phyloP scores from a whole-genome alignment of 2,888 invertebrate species.

The Glaucopsyche alexis region DNA sequence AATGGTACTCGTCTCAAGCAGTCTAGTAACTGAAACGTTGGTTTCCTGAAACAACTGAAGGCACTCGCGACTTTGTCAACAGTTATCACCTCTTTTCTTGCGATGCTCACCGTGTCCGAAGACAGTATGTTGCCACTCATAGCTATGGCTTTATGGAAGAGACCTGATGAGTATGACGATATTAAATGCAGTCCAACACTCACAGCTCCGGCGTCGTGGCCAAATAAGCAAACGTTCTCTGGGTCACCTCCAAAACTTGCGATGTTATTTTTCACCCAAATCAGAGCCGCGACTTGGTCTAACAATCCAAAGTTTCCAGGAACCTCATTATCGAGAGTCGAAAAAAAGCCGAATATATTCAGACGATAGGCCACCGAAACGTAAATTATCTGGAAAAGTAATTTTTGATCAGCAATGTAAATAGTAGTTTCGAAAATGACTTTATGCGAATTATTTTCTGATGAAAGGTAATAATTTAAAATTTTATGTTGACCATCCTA shows the following conservation, averaged over 20 bases:
- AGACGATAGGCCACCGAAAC: constrained; percentile 89
- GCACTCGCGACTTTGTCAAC: constrained; percentile 83
- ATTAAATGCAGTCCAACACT: constrained; percentile 89
- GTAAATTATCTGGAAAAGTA: constrained; percentile 83
- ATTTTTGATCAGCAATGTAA: constrained; percentile 30
- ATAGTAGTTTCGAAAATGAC: neutral
- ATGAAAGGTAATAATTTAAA: neutral
- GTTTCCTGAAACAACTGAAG: constrained; percentile 85
- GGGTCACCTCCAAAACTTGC: constrained; percentile 87
- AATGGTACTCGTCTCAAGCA: constrained; percentile 84
- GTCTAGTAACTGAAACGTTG: constrained; percentile 83
- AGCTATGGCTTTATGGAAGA: constrained; percentile 87
- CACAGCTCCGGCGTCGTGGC: constrained; percentile 89
- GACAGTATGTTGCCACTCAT: constrained; percentile 89
- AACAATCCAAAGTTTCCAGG: constrained; percentile 89
- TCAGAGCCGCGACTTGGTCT: constrained; percentile 89
- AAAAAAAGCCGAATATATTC: constrained; percentile 91
- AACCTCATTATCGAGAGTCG: constrained; percentile 87
- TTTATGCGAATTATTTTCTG: neutral
- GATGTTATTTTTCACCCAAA: constrained; percentile 89
- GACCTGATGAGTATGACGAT: constrained; percentile 82
- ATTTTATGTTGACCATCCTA: neutral
- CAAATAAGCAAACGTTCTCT: constrained; percentile 87
- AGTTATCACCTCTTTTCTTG: constrained; percentile 80
- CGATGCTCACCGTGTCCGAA: constrained; percentile 81